Base-by-base conservation (phyloP, 2,888 invertebrate genomes). In the Epistrophella euchroma region DNA sequence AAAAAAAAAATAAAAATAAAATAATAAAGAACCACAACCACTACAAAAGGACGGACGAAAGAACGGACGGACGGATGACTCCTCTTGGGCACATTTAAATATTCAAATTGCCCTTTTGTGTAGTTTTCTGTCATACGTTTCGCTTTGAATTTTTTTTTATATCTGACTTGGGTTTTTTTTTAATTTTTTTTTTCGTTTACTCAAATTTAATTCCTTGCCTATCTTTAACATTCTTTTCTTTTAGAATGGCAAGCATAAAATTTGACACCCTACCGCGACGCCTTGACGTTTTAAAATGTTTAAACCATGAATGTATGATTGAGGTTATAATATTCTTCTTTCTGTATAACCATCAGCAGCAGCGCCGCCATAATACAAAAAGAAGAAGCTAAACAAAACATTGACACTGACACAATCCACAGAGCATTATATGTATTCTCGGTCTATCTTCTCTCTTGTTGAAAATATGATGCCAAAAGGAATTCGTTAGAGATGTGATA, bases 71-170 rank as follows among this genome's bases (percentile, higher is more conserved):
- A 47, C 32, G 11, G 17, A 43, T 43, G 2, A 47, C 47, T 72
- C 71, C 50, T 56, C 72, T 70, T 55, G 52, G 68, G 75, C 68
- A 43, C 62, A 85, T 85, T 85, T 85, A 85, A 85, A 85, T 80
- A 85, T 85, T 85, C 76, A 85, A 85, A 85, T 85, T 85, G 85
- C 85, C 85, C 85, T 85, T 85, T 76, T 76, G 85, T 76, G 80
- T 80, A 66, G 79, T 64, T 45, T 71, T 78, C 45, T 62, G 68
- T 60, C 47, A 50, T 79, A 72, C 58, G 75, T 35, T 75, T 60
- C 25, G 22, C 28, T 45, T 35, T 22, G 19, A 45, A 35, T 37
- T 56, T 60, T 22, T 45, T 56, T 17, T 22, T 22, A 50, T 15
- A 52, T 28, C 9, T 52, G 52, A 52, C 52, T 52, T 52, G 52